phyloP scores from a whole-genome alignment of 1,140 invertebrate species.

The Drosophila elegans region DNA sequence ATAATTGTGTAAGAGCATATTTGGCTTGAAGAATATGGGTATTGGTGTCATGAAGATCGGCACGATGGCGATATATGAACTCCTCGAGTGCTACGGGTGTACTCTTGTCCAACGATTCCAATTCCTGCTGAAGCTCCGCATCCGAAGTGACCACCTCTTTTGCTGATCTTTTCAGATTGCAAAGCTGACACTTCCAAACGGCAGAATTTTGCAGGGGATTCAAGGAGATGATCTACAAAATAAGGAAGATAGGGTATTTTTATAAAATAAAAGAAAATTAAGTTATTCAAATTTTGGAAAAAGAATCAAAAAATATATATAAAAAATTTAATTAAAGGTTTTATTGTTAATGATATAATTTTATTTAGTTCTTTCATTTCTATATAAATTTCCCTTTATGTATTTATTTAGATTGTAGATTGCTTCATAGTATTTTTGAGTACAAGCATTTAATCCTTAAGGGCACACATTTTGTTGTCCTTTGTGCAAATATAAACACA shows the following conservation, averaged over 20 bases:
- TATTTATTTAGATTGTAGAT: no score
- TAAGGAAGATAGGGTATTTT: neutral
- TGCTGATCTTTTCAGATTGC: conserved; percentile 86
- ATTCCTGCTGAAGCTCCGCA: conserved; percentile 87
- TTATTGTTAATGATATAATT: no score
- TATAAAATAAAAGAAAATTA: no score
- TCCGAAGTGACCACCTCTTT: conserved; percentile 87
- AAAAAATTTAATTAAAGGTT: no score
- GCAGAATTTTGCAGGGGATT: conserved; percentile 87
- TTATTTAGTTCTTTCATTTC: no score
- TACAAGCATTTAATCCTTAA: no score
- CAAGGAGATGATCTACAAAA: conserved; percentile 85
- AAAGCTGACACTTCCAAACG: conserved; percentile 88
- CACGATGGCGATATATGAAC: conserved; percentile 87
- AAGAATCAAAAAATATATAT: no score
- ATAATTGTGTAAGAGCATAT: conserved; percentile 88
- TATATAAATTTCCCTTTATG: no score
- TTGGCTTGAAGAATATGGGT: conserved; percentile 89
- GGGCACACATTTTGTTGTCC: no score
- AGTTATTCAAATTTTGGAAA: no score
- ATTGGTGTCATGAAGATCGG: conserved; percentile 88
- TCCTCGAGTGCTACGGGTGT: conserved; percentile 87
- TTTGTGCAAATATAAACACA: no score
- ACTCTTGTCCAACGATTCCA: conserved; percentile 86
- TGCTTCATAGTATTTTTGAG: no score